These are phyloP conservation scores for Enteromius mattozi DNA, from an alignment of 2,797 vertebrate species.

Conservation along the genomic window DNA sequence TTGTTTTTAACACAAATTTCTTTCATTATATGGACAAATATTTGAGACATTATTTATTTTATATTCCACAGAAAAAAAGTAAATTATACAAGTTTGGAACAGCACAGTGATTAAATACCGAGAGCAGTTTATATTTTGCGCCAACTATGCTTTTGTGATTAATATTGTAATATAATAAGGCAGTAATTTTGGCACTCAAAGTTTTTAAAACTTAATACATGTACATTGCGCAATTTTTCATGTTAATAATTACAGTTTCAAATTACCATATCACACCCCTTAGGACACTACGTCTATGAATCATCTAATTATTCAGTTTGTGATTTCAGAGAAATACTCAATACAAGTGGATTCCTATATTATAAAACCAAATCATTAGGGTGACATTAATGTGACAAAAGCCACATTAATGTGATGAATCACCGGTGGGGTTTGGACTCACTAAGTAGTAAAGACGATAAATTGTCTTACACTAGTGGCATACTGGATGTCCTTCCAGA, in stretches of 20 bases:
- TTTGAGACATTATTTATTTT: neutral
- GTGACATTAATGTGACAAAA: constrained; percentile 35
- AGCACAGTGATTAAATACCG: neutral
- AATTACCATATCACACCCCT: constrained; percentile 49
- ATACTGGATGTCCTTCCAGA: constrained; percentile 88
- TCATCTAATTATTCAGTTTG: constrained; percentile 33
- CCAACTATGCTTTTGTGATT: neutral
- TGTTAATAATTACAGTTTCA: constrained; percentile 14
- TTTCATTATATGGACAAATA: neutral
- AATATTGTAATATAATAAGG: neutral
- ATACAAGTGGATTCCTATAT: constrained; percentile 22
- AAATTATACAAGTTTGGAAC: neutral
- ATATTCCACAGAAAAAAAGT: too few relatives aligned
- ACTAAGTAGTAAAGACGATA: constrained; percentile 37
- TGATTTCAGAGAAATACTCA: constrained; percentile 20
- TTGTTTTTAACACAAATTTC: neutral
- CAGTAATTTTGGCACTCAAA: neutral
- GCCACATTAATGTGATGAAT: constrained; percentile 39
- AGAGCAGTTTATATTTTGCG: neutral
- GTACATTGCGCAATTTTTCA: constrained; percentile 28
- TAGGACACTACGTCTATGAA: constrained; percentile 2
- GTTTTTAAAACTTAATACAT: constrained; percentile 4
- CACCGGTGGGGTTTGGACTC: constrained; percentile 10
- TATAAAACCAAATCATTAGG: constrained; percentile 12
- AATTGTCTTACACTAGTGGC: constrained; percentile 82